phyloP scores from a whole-genome alignment of 2,888 invertebrate species.

The Melipona bicolor region DNA sequence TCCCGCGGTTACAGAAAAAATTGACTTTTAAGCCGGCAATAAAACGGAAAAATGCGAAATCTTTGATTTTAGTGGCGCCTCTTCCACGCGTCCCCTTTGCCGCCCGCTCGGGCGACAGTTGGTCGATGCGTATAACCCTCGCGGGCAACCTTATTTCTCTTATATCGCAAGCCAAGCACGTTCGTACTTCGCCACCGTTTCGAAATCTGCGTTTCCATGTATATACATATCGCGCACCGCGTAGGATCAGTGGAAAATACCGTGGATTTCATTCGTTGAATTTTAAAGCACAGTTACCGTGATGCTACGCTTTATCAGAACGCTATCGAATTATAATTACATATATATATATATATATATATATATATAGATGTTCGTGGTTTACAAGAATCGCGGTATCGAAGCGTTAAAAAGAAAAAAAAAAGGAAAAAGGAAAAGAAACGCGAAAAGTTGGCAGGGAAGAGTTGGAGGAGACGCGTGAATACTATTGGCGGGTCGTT shows the following conservation, averaged over 20 bases:
- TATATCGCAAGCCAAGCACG: slow-evolving; percentile 82
- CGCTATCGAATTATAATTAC: not conserved
- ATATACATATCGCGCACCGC: slow-evolving; percentile 62
- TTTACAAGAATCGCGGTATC: too few relatives aligned
- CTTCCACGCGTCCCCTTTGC: slow-evolving; percentile 14
- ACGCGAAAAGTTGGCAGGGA: too few relatives aligned
- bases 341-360: too few relatives aligned
- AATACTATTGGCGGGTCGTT: not conserved
- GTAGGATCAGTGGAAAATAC: slow-evolving; percentile 76
- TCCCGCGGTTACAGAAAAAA: slow-evolving; percentile 69
- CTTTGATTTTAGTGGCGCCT: slow-evolving; percentile 77
- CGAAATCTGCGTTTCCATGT: slow-evolving; percentile 66
- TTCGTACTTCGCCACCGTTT: slow-evolving; percentile 73
- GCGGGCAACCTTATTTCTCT: slow-evolving; percentile 75
- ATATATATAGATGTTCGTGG: not conserved
- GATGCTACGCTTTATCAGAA: not conserved
- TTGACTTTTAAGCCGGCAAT: slow-evolving; percentile 83
- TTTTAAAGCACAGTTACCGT: slow-evolving; percentile 55
- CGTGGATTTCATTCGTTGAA: slow-evolving; percentile 67
- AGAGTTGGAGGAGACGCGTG: not conserved
- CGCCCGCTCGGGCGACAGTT: slow-evolving; percentile 78
- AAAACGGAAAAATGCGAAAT: slow-evolving; percentile 81
- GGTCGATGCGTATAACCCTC: slow-evolving; percentile 80
- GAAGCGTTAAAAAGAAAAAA: not conserved
- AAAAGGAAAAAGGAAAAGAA: not conserved